Evolutionary conservation across 2,113 vertebrate genomes (phyloP).

Genomic region (Vulpes lagopus): DNA sequence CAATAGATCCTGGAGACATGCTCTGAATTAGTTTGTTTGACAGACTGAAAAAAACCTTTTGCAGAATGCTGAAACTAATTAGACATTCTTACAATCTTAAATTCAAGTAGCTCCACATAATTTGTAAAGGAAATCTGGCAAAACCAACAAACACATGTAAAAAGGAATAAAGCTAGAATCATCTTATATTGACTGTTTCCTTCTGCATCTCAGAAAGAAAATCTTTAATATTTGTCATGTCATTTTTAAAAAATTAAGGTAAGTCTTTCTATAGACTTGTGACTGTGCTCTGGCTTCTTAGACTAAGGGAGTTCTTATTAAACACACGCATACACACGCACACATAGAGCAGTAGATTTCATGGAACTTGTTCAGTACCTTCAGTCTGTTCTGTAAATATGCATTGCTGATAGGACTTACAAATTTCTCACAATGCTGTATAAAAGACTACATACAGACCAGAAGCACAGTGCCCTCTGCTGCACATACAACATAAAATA

Average conservation of each 20-base stretch:
- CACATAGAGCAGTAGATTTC: background rate
- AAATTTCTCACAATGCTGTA: slow-evolving; percentile 62
- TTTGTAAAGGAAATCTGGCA: background rate
- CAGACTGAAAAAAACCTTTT: background rate
- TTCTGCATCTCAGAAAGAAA: slow-evolving; percentile 11
- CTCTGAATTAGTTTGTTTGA: background rate
- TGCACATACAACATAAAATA: slow-evolving; percentile 79
- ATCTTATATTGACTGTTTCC: background rate
- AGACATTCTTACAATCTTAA: background rate
- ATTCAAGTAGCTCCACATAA: background rate
- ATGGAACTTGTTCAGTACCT: slow-evolving; percentile 46
- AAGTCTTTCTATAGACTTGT: background rate
- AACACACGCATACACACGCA: background rate
- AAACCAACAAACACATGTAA: background rate
- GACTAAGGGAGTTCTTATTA: background rate
- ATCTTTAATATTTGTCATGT: background rate
- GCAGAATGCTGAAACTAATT: background rate
- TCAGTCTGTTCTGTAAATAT: slow-evolving; percentile 76
- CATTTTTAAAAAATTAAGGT: background rate
- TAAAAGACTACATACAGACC: slow-evolving; percentile 73
- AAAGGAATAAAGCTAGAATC: background rate
- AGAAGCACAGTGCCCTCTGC: slow-evolving; percentile 87
- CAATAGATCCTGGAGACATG: background rate
- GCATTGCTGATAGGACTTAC: slow-evolving; percentile 70
- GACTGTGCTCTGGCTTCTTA: background rate